These are phyloP conservation scores for Rhinopomastus cyanomelas DNA, from an alignment of 2,113 vertebrate species.

Conservation along the genomic window DNA sequence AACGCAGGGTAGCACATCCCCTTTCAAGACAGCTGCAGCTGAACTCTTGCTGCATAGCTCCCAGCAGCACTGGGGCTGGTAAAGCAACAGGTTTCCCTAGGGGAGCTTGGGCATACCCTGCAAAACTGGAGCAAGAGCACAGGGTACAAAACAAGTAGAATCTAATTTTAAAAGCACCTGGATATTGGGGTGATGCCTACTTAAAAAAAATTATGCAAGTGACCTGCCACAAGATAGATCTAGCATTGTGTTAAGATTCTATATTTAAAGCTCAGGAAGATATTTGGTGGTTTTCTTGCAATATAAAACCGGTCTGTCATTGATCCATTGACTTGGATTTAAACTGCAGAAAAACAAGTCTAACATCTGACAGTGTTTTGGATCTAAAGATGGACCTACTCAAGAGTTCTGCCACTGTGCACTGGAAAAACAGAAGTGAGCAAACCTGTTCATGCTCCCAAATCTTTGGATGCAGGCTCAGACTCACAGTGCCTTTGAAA, in stretches of 20 bases:
- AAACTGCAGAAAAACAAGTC: background rate
- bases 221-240: background rate
- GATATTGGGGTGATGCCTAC: background rate
- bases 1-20: fast-evolving
- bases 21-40: background rate
- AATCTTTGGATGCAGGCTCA: background rate
- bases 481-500: background rate
- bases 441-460: background rate
- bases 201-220: background rate
- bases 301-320: background rate
- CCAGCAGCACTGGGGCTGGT: background rate
- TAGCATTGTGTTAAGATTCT: background rate
- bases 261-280: background rate
- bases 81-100: background rate
- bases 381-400: background rate
- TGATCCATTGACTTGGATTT: background rate
- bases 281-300: fast-evolving
- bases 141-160: background rate
- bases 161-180: background rate
- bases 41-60: background rate
- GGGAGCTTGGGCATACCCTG: background rate
- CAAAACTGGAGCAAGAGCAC: background rate
- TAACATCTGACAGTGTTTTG: no score
- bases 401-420: background rate
- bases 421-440: background rate